A percentile compares a stretch with the other conserved stretches of the same genome.
phyloP scores from a whole-genome alignment of 2,113 vertebrate genomes.

The Chrysemys picta region DNA sequence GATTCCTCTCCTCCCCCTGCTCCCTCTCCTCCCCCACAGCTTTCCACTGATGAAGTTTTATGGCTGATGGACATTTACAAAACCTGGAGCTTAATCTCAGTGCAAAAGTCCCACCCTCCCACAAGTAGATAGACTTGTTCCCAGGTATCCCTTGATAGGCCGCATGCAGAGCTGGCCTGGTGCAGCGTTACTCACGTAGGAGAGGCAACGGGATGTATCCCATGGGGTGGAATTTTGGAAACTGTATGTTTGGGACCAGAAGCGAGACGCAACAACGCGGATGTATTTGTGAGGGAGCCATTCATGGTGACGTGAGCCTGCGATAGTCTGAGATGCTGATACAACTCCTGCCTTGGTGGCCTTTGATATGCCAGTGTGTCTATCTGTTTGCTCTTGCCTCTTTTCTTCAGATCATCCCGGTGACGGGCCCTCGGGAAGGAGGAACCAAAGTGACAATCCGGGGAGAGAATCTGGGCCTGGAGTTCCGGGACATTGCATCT shows the following conservation, averaged over 20 bases:
- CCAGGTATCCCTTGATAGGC: background rate
- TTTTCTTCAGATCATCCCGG: slow-evolving; percentile 87
- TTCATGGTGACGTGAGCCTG: too few species aligned
- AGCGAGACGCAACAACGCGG: rapidly evolving
- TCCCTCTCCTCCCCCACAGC: rapidly evolving
- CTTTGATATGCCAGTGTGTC: background rate
- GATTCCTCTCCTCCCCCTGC: background rate
- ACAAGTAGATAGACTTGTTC: background rate
- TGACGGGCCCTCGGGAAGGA: slow-evolving; percentile 93
- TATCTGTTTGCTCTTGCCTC: background rate
- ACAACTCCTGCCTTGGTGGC: background rate
- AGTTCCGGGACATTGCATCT: slow-evolving; percentile 92
- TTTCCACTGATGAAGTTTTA: background rate
- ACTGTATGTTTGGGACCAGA: background rate
- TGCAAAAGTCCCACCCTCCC: background rate
- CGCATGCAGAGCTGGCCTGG: background rate
- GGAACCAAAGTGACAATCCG: slow-evolving; percentile 96
- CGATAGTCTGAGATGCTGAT: background rate
- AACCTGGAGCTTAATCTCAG: background rate
- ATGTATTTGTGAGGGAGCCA: background rate
- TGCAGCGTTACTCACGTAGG: background rate
- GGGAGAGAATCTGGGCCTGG: slow-evolving; percentile 95
- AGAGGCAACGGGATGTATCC: background rate
- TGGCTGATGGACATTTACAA: background rate
- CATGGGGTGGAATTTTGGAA: background rate